These are phyloP conservation scores for Cyrtonyx montezumae DNA, from an alignment of 2,113 vertebrate species.

Conservation along the genomic window DNA sequence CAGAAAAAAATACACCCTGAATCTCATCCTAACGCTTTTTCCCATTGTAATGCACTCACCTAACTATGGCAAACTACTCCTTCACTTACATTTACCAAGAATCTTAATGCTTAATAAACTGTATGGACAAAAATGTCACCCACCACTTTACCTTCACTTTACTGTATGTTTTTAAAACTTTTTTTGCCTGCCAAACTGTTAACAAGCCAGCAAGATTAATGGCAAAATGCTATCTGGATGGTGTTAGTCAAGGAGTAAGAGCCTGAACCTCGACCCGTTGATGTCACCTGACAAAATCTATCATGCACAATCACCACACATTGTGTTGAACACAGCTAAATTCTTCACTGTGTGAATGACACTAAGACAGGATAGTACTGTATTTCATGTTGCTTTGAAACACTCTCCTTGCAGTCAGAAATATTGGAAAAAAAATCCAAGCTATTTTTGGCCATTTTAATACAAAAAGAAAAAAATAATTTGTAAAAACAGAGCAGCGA, in stretches of 20 bases:
- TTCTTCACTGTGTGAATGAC: neutral
- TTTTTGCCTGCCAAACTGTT: neutral
- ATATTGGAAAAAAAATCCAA: neutral
- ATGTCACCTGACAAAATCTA: neutral
- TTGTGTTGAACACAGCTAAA: neutral
- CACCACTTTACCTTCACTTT: neutral
- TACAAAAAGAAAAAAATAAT: neutral
- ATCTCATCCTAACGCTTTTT: neutral
- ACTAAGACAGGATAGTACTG: neutral
- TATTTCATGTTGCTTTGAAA: neutral
- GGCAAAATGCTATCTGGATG: neutral
- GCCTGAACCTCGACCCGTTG: neutral
- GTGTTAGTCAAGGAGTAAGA: neutral
- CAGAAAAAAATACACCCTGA: neutral
- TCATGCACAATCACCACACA: neutral
- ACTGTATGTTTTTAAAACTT: neutral
- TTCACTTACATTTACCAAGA: neutral
- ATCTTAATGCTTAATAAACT: neutral
- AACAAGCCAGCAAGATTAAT: neutral
- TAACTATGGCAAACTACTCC: neutral
- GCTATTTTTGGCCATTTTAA: neutral
- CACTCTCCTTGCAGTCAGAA: neutral
- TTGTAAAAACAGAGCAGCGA: slow-evolving; percentile 7
- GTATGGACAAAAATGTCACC: neutral
- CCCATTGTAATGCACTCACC: neutral